These are phyloP conservation scores for Cromileptes altivelis DNA, from an alignment of 2,113 vertebrate species.

Conservation along the genomic window DNA sequence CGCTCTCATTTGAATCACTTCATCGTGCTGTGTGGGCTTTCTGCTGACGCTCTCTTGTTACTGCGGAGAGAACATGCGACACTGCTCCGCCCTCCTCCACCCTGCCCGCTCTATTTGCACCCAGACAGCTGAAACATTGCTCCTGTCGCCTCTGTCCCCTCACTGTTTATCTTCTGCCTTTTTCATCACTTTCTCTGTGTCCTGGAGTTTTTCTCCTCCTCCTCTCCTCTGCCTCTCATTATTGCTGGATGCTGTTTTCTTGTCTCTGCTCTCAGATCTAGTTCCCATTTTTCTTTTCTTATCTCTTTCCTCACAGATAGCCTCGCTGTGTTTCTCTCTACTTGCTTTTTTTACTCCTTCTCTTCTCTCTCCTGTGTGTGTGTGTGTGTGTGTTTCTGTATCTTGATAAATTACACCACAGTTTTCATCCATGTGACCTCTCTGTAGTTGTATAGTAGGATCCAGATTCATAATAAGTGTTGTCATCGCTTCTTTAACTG, in stretches of 20 bases:
- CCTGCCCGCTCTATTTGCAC: conserved; percentile 37
- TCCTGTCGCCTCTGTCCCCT: conserved; percentile 41
- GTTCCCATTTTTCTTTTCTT: neutral
- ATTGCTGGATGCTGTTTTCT: neutral
- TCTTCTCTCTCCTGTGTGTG: too few relatives aligned
- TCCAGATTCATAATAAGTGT: too few relatives aligned
- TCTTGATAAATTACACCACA: too few relatives aligned
- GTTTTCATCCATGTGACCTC: too few relatives aligned
- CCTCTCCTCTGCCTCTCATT: too few relatives aligned
- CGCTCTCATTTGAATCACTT: conserved; percentile 48
- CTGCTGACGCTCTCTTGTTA: conserved; percentile 37
- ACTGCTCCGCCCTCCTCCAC: conserved; percentile 23
- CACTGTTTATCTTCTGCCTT: conserved; percentile 19
- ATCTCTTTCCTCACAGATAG: neutral
- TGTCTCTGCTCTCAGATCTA: neutral
- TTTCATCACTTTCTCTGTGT: conserved; percentile 50
- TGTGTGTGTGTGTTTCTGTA: too few relatives aligned
- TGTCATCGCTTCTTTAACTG: neutral
- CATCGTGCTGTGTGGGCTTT: conserved; percentile 20
- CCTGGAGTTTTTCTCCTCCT: conserved; percentile 4
- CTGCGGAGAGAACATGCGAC: too few relatives aligned
- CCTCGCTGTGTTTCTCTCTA: too few relatives aligned
- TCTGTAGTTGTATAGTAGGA: too few relatives aligned
- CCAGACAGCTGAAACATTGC: conserved; percentile 52
- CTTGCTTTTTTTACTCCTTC: too few relatives aligned